A percentile compares a stretch with the other conserved stretches of the same genome.
Evolutionary conservation across 2,113 vertebrate genomes (phyloP).

Genomic region (Oxygymnocypris stewartii): DNA sequence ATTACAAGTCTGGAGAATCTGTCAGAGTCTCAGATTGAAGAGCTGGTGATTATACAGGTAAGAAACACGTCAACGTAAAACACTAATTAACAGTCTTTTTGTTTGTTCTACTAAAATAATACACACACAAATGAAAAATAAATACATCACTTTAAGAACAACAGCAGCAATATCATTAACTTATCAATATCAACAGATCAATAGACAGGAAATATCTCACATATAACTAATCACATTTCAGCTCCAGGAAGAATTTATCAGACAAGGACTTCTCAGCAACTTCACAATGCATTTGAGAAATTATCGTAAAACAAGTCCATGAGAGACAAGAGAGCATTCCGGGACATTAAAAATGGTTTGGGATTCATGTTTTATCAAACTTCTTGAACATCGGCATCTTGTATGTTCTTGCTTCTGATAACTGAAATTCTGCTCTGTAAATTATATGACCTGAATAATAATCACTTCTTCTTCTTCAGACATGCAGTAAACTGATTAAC

Average conservation of each 20-base stretch:
- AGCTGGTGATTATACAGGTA: background rate
- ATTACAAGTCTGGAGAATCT: background rate
- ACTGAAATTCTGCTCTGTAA: background rate
- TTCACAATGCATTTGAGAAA: constrained; percentile 1
- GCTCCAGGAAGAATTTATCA: constrained; percentile 8
- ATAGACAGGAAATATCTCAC: background rate
- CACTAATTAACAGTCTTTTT: no score
- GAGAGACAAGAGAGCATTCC: background rate
- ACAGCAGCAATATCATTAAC: no score
- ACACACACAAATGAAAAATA: no score
- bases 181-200: no score
- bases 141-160: no score
- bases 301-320: background rate
- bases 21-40: background rate
- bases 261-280: background rate
- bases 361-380: no score
- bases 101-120: no score
- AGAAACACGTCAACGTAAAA: background rate
- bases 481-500: no score
- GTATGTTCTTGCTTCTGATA: background rate
- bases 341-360: background rate
- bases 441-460: no score
- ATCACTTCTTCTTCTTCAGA: no score
- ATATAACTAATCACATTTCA: background rate
- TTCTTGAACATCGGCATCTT: background rate